A percentile compares a stretch with the other conserved stretches of the same genome.
These are phyloP conservation scores for Diarsia brunnea DNA, from an alignment of 2,888 invertebrate species.

Conservation along the genomic window DNA sequence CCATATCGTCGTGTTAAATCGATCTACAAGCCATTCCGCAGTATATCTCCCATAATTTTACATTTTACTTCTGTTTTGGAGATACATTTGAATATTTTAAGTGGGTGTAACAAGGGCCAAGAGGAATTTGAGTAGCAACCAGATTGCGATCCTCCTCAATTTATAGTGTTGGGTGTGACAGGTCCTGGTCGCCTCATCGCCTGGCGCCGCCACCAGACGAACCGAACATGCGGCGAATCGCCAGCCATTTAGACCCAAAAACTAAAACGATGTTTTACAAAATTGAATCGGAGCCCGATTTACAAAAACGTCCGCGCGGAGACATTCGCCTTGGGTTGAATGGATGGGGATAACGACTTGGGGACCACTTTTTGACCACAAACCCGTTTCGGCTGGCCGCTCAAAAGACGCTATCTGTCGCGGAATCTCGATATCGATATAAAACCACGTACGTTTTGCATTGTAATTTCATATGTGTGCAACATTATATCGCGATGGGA, in stretches of 20 bases:
- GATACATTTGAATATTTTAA: slow-evolving; percentile 55
- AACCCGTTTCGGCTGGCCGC: slow-evolving; percentile 78
- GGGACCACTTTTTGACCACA: slow-evolving; percentile 73
- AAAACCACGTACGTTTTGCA: slow-evolving; percentile 74
- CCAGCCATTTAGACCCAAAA: slow-evolving; percentile 69
- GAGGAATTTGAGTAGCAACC: slow-evolving; percentile 58
- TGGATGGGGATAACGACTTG: slow-evolving; percentile 78
- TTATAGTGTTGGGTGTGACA: slow-evolving; percentile 56
- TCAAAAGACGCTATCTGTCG: slow-evolving; percentile 75
- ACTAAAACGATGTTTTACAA: slow-evolving; percentile 72
- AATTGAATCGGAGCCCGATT: slow-evolving; percentile 64
- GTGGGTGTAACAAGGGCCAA: slow-evolving; percentile 60
- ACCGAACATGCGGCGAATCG: slow-evolving; percentile 48
- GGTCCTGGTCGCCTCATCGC: slow-evolving; percentile 33
- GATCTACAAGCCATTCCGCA: slow-evolving; percentile 25
- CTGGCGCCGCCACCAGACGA: slow-evolving; percentile 67
- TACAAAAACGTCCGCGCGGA: slow-evolving; percentile 72
- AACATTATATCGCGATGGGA: slow-evolving; percentile 66
- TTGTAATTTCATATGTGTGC: slow-evolving; percentile 72
- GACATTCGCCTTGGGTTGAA: slow-evolving; percentile 74
- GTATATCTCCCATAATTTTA: slow-evolving; percentile 42
- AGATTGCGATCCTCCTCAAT: slow-evolving; percentile 51
- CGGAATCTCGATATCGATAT: slow-evolving; percentile 78
- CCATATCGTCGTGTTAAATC: slow-evolving; percentile 19
- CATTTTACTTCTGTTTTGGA: slow-evolving; percentile 55